Conservation (phyloP, 2,888 invertebrate genomes). For the Leucozona laternaria region DNA sequence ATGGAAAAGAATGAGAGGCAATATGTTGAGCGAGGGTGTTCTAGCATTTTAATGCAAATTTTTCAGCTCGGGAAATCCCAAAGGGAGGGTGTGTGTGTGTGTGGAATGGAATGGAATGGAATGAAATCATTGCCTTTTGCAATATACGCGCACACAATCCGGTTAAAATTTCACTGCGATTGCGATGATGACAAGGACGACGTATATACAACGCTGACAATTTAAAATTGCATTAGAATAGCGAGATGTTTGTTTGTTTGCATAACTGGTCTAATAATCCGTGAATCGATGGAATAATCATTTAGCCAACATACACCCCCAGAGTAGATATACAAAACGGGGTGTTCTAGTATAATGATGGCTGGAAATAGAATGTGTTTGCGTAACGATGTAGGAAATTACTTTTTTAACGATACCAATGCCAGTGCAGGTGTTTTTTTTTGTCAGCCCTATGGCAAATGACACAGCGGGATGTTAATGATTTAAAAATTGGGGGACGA, state of each 20-base stretch:
- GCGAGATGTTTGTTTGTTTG: conserved; percentile 75
- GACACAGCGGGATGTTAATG: conserved; percentile 42
- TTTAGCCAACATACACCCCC: conserved; percentile 12
- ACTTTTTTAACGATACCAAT: conserved; percentile 48
- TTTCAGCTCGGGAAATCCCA: conserved; percentile 38
- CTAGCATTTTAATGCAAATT: conserved; percentile 66
- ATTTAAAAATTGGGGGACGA: conserved; percentile 36
- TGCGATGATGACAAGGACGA: conserved; percentile 1
- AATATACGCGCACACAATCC: too few relatives aligned
- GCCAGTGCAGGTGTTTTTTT: conserved; percentile 37
- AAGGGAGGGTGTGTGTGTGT: neutral
- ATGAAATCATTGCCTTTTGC: neutral
- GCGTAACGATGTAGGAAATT: conserved; percentile 73
- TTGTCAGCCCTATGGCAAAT: neutral
- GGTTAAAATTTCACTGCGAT: conserved; percentile 18
- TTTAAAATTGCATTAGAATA: conserved; percentile 74
- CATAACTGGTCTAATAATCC: conserved; percentile 75
- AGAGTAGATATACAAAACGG: conserved; percentile 2
- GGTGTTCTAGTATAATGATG: conserved; percentile 23
- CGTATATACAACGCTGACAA: conserved; percentile 20
- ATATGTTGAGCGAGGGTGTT: conserved; percentile 49
- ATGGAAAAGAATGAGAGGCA: conserved; percentile 20
- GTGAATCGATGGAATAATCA: conserved; percentile 68
- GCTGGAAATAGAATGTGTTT: conserved; percentile 47
- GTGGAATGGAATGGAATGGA: too few relatives aligned